Base-by-base conservation (phyloP, 2,888 invertebrate genomes). In the Drosophila atroscutellata region DNA sequence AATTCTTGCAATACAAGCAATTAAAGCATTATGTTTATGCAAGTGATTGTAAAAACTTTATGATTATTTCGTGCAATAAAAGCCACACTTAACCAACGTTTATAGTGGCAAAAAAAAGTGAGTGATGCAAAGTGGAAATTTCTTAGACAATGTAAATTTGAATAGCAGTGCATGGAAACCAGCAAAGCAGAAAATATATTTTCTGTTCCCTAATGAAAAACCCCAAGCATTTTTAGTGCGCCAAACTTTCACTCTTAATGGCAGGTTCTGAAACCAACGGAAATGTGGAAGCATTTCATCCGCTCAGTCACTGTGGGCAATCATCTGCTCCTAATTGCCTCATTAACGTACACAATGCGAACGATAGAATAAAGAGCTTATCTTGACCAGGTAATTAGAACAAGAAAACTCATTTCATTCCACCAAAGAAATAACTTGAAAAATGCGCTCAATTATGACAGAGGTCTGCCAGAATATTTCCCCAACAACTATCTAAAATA, bases 311-410 rank as follows among this genome's bases (percentile, higher is more conserved):
- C 58, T 55, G 60, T 61, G 51, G 54, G 55, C 75, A 75, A 79
- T 77, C 71, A 67, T 55, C 75, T 70, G 64, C 59, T 73, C 70
- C 83, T 87, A 82, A 82, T 82, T 80, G 72, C 80, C 75, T 69
- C 80, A 75, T 80, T 81, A 81, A 42, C 45, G 49, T 50, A 52
- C 58, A 60, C 72, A 72, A 72, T 58, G 68, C 24, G 18, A 54
- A 42, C 28, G n/a, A 20, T 45, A 42, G 60, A 60, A 47, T 52
- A 58, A 54, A 58, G 45, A 67, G 65, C 66, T 75, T 75, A 75
- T 75, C 75, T 50, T 67, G 64, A 50, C 47, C 45, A 68, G 61
- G 75, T 77, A 87, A 83, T 80, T 80, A 80, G 83, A 80, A 82
- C 71, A 64, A 75, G 69, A 54, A 83, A 81, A 59, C 67, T 47